phyloP scores from a whole-genome alignment of 2,113 vertebrate genomes.

The Calyptomena viridis region DNA sequence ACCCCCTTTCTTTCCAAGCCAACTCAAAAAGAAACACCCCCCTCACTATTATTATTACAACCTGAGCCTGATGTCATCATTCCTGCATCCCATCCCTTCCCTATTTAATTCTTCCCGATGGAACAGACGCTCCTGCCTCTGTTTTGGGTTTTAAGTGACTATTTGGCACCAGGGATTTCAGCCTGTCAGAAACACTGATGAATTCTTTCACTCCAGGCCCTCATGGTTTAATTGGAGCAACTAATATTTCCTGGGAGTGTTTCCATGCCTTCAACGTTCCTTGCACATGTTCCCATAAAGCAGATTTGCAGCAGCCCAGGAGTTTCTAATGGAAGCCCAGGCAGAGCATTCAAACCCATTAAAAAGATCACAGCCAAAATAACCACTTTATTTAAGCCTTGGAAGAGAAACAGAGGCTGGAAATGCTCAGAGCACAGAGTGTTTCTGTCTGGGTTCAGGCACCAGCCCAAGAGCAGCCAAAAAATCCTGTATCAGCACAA shows the following conservation, averaged over 20 bases:
- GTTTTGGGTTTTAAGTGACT: not conserved
- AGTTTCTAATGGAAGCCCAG: not conserved
- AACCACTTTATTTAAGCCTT: conserved; percentile 18
- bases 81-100: not conserved
- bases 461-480: not conserved
- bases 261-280: rapidly evolving
- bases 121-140: rapidly evolving
- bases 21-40: not conserved
- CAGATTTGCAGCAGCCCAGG: not conserved
- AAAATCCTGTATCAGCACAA: not conserved
- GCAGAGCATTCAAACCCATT: not conserved
- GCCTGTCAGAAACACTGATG: not conserved
- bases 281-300: not conserved
- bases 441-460: not conserved
- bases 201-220: not conserved
- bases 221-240: not conserved
- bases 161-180: not conserved
- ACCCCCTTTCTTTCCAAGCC: not conserved
- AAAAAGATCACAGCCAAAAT: not conserved
- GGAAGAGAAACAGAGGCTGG: conserved; percentile 5
- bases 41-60: not conserved
- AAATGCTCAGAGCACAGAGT: not conserved
- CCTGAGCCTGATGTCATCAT: not conserved
- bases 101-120: rapidly evolving
- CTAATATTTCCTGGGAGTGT: not conserved